Evolutionary conservation across 2,797 vertebrate species (phyloP).

Genomic region (Chlorospingus semifuscus): DNA sequence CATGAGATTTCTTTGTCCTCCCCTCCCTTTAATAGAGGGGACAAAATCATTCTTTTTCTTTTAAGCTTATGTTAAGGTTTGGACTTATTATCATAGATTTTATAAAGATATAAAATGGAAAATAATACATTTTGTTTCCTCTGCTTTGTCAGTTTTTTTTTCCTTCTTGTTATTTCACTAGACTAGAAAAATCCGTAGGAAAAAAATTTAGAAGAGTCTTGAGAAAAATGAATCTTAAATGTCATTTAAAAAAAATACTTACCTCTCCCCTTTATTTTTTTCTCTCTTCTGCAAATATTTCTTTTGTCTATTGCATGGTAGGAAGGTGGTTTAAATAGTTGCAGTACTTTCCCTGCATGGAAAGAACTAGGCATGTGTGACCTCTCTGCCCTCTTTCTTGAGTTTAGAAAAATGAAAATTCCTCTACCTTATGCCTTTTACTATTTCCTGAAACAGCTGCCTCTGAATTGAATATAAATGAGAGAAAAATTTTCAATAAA

Average conservation of each 20-base stretch:
- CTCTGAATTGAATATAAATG: neutral
- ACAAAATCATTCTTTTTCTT: neutral
- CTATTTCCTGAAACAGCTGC: neutral
- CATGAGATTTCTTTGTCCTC: neutral
- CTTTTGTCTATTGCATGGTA: neutral
- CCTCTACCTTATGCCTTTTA: neutral
- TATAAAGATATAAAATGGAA: neutral
- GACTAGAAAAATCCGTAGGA: neutral
- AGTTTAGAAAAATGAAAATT: neutral
- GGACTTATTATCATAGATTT: neutral
- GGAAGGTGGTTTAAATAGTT: neutral
- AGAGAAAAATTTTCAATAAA: neutral
- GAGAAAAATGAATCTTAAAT: neutral
- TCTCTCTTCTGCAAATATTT: neutral
- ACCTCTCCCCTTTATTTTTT: rapidly evolving
- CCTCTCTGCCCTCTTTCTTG: neutral
- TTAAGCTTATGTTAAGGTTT: neutral
- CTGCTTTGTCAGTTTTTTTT: neutral
- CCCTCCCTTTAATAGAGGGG: neutral
- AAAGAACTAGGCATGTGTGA: neutral
- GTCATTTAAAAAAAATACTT: neutral
- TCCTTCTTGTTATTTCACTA: neutral
- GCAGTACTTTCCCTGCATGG: neutral
- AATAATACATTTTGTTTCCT: neutral
- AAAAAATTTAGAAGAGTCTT: neutral